phyloP scores from a whole-genome alignment of 2,113 vertebrate species.

The Ailuropoda melanoleuca region DNA sequence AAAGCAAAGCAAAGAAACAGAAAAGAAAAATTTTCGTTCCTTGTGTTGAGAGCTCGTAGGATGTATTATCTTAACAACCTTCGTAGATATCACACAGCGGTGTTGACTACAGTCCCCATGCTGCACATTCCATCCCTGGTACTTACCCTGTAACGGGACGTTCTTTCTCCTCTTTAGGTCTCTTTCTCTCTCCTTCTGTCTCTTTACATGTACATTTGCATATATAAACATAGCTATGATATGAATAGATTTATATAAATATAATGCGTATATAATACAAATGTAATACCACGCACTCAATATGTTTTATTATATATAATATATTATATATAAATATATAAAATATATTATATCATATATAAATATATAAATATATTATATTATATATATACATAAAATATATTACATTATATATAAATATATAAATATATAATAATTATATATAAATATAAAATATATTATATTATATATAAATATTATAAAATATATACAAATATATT shows the following conservation, averaged over 20 bases:
- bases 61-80: not conserved
- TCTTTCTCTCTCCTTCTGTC: not conserved
- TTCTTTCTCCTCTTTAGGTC: not conserved
- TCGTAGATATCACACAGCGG: not conserved
- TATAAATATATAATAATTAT: too few species aligned
- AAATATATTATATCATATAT: too few species aligned
- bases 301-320: not conserved
- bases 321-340: too few species aligned
- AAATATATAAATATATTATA: too few species aligned
- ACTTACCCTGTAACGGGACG: not conserved
- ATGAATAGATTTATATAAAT: not conserved
- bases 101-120: not conserved
- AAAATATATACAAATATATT: too few species aligned
- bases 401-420: too few species aligned
- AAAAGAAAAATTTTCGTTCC: not conserved
- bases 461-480: not conserved
- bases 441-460: not conserved
- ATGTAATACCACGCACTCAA: not conserved
- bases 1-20: not conserved
- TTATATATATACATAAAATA: too few species aligned
- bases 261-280: not conserved
- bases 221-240: not conserved
- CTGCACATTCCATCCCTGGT: too few species aligned
- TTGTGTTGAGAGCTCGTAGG: not conserved
- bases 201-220: not conserved